Percentiles rank a stretch among this genome's conserved stretches.
Conservation (phyloP, 1,140 invertebrate genomes). For the Theocolax elegans region DNA sequence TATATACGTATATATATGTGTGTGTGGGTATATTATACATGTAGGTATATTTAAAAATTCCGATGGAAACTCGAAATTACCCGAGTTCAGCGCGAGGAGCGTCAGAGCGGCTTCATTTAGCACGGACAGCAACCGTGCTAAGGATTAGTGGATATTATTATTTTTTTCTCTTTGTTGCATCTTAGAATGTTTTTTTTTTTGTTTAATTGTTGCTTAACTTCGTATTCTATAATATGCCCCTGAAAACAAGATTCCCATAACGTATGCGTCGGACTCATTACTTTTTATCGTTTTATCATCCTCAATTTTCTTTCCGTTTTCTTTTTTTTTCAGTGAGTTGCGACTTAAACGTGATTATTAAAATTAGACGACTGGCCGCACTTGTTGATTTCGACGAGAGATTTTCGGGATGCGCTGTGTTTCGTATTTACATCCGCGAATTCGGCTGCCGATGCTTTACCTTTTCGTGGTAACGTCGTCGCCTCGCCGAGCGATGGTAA, state of each 20-base stretch:
- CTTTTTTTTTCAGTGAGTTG: neutral
- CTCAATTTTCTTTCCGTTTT: slow-evolving; percentile 43
- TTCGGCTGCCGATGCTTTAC: slow-evolving; percentile 63
- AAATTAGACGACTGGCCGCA: slow-evolving; percentile 64
- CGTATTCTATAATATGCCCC: neutral
- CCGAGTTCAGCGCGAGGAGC: slow-evolving; percentile 11
- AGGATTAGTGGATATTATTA: slow-evolving; percentile 20
- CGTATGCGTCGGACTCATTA: slow-evolving; percentile 21
- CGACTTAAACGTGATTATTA: slow-evolving; percentile 66
- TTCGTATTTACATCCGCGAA: slow-evolving; percentile 62
- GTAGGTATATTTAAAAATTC: neutral
- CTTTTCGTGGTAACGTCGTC: slow-evolving; percentile 66
- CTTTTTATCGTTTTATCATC: slow-evolving; percentile 25
- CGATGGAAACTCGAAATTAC: neutral
- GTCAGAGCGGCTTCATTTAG: slow-evolving; percentile 40
- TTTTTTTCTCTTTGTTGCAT: slow-evolving; percentile 7
- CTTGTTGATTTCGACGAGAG: slow-evolving; percentile 67
- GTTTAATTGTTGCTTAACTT: too few species aligned
- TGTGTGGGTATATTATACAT: too few species aligned
- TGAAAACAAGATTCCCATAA: too few species aligned
- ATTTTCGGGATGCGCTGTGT: slow-evolving; percentile 66
- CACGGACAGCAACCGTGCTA: slow-evolving; percentile 53
- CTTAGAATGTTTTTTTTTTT: neutral
- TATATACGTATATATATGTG: too few species aligned
- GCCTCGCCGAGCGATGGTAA: slow-evolving; percentile 65